Evolutionary conservation across 2,797 vertebrate genomes (phyloP).

Genomic region (Phataginus tetradactyla): DNA sequence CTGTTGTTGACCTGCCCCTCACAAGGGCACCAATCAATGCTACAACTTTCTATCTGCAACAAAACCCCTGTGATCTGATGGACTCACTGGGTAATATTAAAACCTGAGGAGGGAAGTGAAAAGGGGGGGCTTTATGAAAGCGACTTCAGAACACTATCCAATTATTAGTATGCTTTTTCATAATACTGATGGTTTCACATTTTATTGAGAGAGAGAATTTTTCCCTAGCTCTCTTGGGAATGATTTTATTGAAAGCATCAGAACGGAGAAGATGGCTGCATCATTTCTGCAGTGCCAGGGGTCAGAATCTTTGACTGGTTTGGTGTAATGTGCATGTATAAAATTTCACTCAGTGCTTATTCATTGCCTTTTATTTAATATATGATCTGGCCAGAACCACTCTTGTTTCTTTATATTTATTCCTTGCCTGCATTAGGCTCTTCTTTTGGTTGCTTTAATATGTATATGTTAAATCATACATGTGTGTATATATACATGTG

Average conservation of each 20-base stretch:
- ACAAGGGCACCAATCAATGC: conserved; percentile 72
- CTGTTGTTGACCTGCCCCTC: conserved; percentile 73
- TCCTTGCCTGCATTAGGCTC: conserved; percentile 79
- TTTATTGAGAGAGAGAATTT: conserved; percentile 84
- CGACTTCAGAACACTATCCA: conserved; percentile 82
- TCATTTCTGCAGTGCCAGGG: conserved; percentile 84
- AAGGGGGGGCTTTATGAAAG: conserved; percentile 83
- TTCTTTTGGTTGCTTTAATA: conserved; percentile 81
- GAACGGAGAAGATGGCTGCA: conserved; percentile 81
- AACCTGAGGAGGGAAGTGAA: conserved; percentile 69
- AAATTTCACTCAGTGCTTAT: conserved; percentile 87
- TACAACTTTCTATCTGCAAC: conserved; percentile 66
- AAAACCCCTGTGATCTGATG: conserved; percentile 80
- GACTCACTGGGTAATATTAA: conserved; percentile 82
- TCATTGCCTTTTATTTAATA: conserved; percentile 88
- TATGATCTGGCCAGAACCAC: conserved; percentile 81
- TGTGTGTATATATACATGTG: background rate
- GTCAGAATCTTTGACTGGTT: conserved; percentile 88
- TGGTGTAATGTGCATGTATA: conserved; percentile 86
- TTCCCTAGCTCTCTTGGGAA: conserved; percentile 84
- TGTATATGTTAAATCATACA: conserved; percentile 50
- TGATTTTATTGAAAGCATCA: conserved; percentile 86
- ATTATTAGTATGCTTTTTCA: conserved; percentile 87
- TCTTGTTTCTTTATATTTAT: conserved; percentile 84
- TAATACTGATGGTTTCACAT: conserved; percentile 85